Base-by-base conservation (phyloP, 2,113 vertebrate species). In the Aythya baeri region DNA sequence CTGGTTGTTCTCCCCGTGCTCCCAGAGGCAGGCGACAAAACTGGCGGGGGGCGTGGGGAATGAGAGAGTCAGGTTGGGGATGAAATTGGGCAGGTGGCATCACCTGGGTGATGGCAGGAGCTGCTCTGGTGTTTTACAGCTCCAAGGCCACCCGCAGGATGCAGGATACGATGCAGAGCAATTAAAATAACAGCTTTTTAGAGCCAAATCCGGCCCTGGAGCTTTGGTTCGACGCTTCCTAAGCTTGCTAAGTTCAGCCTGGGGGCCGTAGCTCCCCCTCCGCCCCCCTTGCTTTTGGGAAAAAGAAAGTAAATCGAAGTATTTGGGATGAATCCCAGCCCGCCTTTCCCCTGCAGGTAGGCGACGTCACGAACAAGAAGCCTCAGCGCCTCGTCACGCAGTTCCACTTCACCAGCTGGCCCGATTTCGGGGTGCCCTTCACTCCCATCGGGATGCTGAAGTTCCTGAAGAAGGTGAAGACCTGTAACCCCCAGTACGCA, bases 381-480 rank as follows among this genome's bases (percentile, higher is more conserved):
- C 99, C 99, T 34, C 99, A 99, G 97, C 98, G 99, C 86, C 98
- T 99, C 86, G 98, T 99, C 97, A 99, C 99, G 34, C 99, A 99
- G 97, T 99, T 99, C 97, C 99, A 99, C 97, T 99, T 99, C 96
- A 99, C 99, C 97, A 99, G 99, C 98, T 99, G 99, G 99, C 99
- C 99, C 3, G 99, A 99, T 93, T 99, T 99, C 0, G 99, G 99
- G 85, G 99, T 99, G 25, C 99, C 99, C 88, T 99, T 99, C 96
- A 99, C 99, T 58, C 99, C 99, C 9, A 99, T 99, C 0, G 99
- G 99, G 66, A 99, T 99, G 99, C 98, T 99, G 62, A 99, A 99
- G 97, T 99, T 99, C 98, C 97, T 99, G 50, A 99, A 99, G 98
- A 99, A 99, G 95, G 99, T 99, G 95, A 99, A 99, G 97, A 98